A percentile compares a stretch with the other conserved stretches of the same genome.
Conservation (phyloP, 2,113 vertebrate genomes). For the Coturnix japonica region DNA sequence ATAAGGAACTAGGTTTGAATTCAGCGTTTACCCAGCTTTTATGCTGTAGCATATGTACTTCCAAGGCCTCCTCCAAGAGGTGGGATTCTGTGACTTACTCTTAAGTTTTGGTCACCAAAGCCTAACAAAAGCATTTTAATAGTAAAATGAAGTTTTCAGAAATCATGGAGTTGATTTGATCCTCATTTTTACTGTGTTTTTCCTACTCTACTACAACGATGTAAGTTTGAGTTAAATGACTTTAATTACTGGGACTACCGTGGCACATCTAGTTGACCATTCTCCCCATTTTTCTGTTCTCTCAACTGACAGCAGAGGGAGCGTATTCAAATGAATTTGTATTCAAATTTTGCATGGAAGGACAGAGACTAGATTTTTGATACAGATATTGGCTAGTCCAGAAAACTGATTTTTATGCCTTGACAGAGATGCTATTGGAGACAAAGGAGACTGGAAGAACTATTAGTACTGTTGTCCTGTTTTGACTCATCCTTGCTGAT, state of each 20-base stretch:
- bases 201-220: neutral
- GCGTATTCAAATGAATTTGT: neutral
- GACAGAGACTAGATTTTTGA: neutral
- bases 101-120: neutral
- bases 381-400: neutral
- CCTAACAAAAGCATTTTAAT: neutral
- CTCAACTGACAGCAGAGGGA: neutral
- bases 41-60: neutral
- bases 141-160: neutral
- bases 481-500: neutral
- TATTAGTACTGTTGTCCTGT: neutral
- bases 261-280: neutral
- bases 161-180: neutral
- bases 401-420: neutral
- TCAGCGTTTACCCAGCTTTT: neutral
- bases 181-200: neutral
- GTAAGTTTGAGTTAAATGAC: neutral
- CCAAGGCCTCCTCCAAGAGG: neutral
- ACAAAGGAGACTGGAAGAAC: neutral
- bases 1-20: accelerated
- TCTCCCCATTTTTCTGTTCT: neutral
- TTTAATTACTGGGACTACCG: neutral
- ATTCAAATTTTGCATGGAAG: neutral
- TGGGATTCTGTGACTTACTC: neutral
- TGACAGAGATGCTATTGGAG: neutral